phyloP scores from a whole-genome alignment of 2,797 vertebrate genomes.

The Lagorchestes hirsutus region DNA sequence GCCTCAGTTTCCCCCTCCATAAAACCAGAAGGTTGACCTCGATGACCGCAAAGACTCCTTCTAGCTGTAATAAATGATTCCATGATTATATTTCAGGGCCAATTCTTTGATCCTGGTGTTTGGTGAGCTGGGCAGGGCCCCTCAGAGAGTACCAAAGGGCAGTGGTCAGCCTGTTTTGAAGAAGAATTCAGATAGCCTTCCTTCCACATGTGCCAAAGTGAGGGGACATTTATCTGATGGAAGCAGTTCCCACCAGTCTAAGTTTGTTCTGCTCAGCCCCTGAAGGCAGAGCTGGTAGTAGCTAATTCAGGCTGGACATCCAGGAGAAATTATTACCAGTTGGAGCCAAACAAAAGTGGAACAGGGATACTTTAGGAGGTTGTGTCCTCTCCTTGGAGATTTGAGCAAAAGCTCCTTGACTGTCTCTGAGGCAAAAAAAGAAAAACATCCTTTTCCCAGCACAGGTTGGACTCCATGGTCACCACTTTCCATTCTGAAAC shows the following conservation, averaged over 20 bases:
- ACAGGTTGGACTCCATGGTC: neutral
- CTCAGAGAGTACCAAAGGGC: neutral
- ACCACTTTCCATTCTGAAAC: neutral
- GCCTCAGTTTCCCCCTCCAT: neutral
- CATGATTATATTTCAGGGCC: neutral
- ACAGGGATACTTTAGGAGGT: neutral
- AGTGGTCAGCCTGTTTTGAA: neutral
- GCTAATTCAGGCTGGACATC: neutral
- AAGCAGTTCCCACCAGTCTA: neutral
- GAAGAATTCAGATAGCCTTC: neutral
- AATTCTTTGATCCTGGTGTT: neutral
- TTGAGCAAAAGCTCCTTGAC: neutral
- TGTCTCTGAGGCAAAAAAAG: neutral
- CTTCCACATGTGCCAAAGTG: neutral
- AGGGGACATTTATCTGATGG: neutral
- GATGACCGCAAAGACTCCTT: neutral
- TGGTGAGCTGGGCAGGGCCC: neutral
- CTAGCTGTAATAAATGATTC: neutral
- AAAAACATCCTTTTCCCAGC: neutral
- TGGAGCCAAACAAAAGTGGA: neutral
- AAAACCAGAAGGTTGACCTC: neutral
- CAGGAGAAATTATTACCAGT: neutral
- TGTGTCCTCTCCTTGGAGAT: neutral
- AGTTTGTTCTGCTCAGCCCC: neutral
- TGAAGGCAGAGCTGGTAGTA: neutral